Base-by-base conservation (phyloP, 2,888 invertebrate genomes). In the Pollenia amentaria region DNA sequence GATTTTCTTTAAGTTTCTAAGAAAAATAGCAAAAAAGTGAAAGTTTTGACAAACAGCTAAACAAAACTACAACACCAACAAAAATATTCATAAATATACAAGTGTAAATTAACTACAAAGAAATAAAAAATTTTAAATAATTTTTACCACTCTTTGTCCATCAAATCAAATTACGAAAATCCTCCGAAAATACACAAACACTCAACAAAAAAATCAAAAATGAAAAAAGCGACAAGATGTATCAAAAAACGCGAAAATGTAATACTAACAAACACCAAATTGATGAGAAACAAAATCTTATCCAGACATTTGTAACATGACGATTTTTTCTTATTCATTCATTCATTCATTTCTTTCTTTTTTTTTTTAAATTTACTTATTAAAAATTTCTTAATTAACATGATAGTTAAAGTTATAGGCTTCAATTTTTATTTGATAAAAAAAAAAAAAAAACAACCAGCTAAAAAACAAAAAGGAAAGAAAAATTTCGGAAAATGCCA, bases 321-420 rank as follows among this genome's bases (percentile, higher is more conserved):
- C 55, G 62, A 84, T 78, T 78, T 78, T 70, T 51, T 44, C 21
- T 53, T 75, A n/a, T 64, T 42, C 16, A 0, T 29, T 29, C 6
- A 0, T 29, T 29, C 29, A 29, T 29, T 6, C 6, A 29, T 29
- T 51, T 53, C 18, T 38, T 16, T 42, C 53, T n/a, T 18, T 75
- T 14, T 14, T 40, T 38, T 14, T 77, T 64, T 42, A 18, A 62
- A 48, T 79, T 72, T 70, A 73, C 72, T 76, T 87, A 84, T 81
- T 78, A 81, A 84, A 29, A 84, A 84, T 81, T 87, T 72, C 87
- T 87, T 87, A 87, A 87, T 87, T 87, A 87, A 87, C 84, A 84
- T 78, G 79, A 46, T 69, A 73, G 73, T 73, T 84, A 60, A 84
- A 78, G 67, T 84, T 84, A 84, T 79, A 62, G 78, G 75, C 79